Conservation (phyloP, 30 jellyfish, hydroid and myxozoan species). For the Hydractinia symbiolongicarpus region DNA sequence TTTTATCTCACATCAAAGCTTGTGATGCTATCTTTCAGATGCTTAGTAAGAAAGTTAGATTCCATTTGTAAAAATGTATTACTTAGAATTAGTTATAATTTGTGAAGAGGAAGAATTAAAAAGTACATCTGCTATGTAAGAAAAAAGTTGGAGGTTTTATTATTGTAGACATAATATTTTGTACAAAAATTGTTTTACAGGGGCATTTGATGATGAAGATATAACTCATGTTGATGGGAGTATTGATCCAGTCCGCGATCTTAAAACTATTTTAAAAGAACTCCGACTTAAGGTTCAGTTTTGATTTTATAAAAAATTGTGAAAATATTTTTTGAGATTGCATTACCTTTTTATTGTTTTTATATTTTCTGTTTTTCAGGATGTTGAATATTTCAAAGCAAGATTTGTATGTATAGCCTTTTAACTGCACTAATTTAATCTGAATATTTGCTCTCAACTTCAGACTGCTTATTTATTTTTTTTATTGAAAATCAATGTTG, state of each 20-base stretch:
- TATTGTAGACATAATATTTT: too few relatives aligned
- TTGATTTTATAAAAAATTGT: background rate
- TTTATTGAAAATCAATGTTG: too few relatives aligned
- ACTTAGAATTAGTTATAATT: too few relatives aligned
- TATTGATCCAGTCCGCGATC: constrained; percentile 83
- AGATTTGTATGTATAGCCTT: constrained; percentile 46
- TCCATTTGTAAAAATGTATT: background rate
- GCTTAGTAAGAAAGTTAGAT: constrained; percentile 44
- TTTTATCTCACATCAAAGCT: constrained; percentile 86
- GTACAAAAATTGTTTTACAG: constrained; percentile 10
- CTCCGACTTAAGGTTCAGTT: constrained; percentile 61
- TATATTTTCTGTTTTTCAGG: constrained; percentile 25
- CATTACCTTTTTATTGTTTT: background rate
- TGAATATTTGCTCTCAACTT: too few relatives aligned
- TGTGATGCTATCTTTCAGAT: constrained; percentile 98
- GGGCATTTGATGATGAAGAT: constrained; percentile 94
- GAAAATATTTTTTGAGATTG: background rate
- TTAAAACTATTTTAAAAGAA: constrained; percentile 75
- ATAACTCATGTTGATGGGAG: constrained; percentile 98
- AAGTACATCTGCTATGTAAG: too few relatives aligned
- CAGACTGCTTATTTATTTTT: too few relatives aligned
- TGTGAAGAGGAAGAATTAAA: too few relatives aligned
- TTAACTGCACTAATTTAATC: background rate
- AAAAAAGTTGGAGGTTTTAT: too few relatives aligned
- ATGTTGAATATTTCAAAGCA: constrained; percentile 66